Base-by-base conservation (phyloP, 2,888 invertebrate genomes). In the Hypena proboscidalis region DNA sequence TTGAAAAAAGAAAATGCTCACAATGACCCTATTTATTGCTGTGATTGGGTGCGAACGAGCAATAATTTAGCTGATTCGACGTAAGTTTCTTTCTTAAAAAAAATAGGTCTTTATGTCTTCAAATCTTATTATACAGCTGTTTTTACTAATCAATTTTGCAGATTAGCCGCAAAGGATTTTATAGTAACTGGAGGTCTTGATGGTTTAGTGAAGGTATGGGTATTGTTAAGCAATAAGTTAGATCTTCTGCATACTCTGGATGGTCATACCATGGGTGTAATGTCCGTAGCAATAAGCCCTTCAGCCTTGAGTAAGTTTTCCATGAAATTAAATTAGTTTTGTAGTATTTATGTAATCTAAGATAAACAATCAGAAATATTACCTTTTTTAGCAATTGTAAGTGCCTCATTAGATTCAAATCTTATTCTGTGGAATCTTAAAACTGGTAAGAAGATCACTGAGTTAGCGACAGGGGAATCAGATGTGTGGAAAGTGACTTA, bases 401-500 rank as follows among this genome's bases (percentile, higher is more conserved):
- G 98, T 19, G 96, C 97, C 78, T 97, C 98, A 0, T 80, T 99
- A 44, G 99, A 99, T 79, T 97, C 98, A 0, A 95, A 95, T 60
- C 93, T 99, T 41, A 93, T 96, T 66, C 92, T 99, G 37, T 99
- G 99, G 98, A 96, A 98, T 69, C 83, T 98, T 6, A 93, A 94
- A 34, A 93, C 94, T 4, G 98, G 98, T 0, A 94, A 96, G 56
- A 95, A 95, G 80, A 93, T 96, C 30, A 95, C 95, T 52, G 94
- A 94, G 65, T 94, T 98, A 38, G 95, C 97, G 70, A 95, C 96
- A 19, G 97, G 96, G 0, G 96, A 97, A 0, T 94, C 95, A 0
- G 97, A 99, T 86, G 93, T 97, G 17, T 99, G 99, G 99, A 97
- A 97, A 0, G 95, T 98, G 0, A 95, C 95, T 2, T 98, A 98